phyloP scores from a whole-genome alignment of 2,888 invertebrate species.

The Acleris holmiana region DNA sequence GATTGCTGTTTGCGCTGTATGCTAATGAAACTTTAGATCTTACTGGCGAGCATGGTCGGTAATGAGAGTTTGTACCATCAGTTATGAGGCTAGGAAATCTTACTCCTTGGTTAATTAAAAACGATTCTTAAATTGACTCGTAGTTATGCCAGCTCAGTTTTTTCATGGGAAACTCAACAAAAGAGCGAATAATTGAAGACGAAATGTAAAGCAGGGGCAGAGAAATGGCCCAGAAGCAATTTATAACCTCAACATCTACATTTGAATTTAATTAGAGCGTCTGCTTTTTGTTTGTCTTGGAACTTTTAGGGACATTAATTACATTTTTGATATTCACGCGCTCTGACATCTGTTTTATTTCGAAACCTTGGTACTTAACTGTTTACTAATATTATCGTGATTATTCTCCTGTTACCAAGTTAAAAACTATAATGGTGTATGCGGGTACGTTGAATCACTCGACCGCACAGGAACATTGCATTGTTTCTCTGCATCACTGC shows the following conservation, averaged over 20 bases:
- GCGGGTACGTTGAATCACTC: constrained; percentile 69
- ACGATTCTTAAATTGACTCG: no score
- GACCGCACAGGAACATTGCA: constrained; percentile 71
- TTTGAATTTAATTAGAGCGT: constrained; percentile 29
- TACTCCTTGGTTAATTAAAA: no score
- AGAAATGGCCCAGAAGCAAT: constrained; percentile 31
- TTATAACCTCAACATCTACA: constrained; percentile 34
- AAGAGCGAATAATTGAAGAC: constrained; percentile 30
- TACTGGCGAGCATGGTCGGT: background rate
- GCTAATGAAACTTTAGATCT: constrained; percentile 19
- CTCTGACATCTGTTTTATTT: background rate
- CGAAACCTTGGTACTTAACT: background rate
- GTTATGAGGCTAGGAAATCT: background rate
- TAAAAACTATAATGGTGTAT: constrained; percentile 49
- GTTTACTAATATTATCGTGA: background rate
- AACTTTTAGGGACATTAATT: constrained; percentile 9
- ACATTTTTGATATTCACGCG: background rate
- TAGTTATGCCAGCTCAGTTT: no score
- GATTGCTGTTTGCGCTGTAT: constrained; percentile 49
- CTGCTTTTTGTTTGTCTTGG: constrained; percentile 16
- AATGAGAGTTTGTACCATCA: background rate
- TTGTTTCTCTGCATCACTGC: constrained; percentile 68
- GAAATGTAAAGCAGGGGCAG: constrained; percentile 30
- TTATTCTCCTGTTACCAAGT: background rate
- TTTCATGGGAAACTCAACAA: constrained; percentile 19